Evolutionary conservation across 2,888 invertebrate genomes (phyloP).

Genomic region (Drosophila antonietae): DNA sequence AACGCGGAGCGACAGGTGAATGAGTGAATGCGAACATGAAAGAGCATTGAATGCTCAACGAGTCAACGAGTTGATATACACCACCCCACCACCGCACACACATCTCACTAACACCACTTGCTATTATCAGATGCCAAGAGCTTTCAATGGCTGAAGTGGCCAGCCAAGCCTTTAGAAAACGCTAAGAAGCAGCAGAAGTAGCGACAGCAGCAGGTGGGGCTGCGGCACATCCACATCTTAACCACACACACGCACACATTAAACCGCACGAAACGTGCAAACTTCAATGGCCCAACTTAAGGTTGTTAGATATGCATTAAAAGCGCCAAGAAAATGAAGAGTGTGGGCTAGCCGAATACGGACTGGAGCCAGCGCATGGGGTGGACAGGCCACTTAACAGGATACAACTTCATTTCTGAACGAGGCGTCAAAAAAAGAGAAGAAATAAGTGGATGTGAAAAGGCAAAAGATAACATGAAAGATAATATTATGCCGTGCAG

Average conservation of each 20-base stretch:
- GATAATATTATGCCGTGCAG: slow-evolving; percentile 74
- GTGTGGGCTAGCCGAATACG: slow-evolving; percentile 17
- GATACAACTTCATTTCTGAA: slow-evolving; percentile 74
- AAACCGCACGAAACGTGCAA: slow-evolving; percentile 60
- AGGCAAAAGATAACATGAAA: slow-evolving; percentile 74
- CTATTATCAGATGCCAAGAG: slow-evolving; percentile 51
- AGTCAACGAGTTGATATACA: slow-evolving; percentile 33
- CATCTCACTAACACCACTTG: not conserved
- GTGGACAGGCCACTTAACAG: slow-evolving; percentile 64
- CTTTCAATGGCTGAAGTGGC: slow-evolving; percentile 53
- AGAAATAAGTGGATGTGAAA: slow-evolving; percentile 47
- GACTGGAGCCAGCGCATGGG: not conserved
- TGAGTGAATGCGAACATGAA: slow-evolving; percentile 25
- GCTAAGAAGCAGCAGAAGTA: slow-evolving; percentile 26
- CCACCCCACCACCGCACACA: not conserved
- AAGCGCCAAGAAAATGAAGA: slow-evolving; percentile 55
- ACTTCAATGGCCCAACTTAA: slow-evolving; percentile 64
- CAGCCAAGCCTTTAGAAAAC: slow-evolving; percentile 39
- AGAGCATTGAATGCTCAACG: slow-evolving; percentile 40
- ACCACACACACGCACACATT: slow-evolving; percentile 46
- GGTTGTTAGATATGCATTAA: slow-evolving; percentile 76
- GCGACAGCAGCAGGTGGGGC: not conserved
- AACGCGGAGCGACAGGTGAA: slow-evolving; percentile 37
- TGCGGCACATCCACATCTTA: slow-evolving; percentile 35
- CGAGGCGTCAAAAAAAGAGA: slow-evolving; percentile 45